These are phyloP conservation scores for Xerus rutilus DNA, from an alignment of 2,797 vertebrate species.

Conservation along the genomic window DNA sequence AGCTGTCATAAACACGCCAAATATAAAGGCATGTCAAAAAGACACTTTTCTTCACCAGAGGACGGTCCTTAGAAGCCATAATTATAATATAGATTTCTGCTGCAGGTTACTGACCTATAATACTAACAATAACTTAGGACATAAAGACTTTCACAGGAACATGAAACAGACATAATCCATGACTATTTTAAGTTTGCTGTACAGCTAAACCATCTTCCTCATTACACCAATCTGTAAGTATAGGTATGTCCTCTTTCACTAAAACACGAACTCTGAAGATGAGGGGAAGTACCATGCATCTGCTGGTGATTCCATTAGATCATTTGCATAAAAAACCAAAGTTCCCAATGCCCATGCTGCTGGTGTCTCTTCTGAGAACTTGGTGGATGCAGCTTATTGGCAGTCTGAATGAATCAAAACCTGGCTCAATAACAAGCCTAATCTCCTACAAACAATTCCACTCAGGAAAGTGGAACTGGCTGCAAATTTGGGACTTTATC, in stretches of 20 bases:
- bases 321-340: slow-evolving; percentile 34
- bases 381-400: slow-evolving; percentile 58
- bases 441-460: slow-evolving; percentile 48
- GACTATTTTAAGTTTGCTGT: slow-evolving; percentile 8
- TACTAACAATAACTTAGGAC: slow-evolving; percentile 45
- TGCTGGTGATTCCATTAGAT: neutral
- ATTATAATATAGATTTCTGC: slow-evolving; percentile 54
- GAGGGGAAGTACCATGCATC: neutral
- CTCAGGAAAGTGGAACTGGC: neutral
- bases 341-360: neutral
- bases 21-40: slow-evolving; percentile 54
- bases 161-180: slow-evolving; percentile 41
- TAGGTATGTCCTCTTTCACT: neutral
- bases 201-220: slow-evolving; percentile 1
- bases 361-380: slow-evolving; percentile 47
- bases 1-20: slow-evolving; percentile 51
- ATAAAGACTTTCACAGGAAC: slow-evolving; percentile 39
- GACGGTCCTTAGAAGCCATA: slow-evolving; percentile 56
- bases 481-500: slow-evolving; percentile 66
- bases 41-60: slow-evolving; percentile 69
- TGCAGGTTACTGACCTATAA: slow-evolving; percentile 49
- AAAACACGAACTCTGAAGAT: slow-evolving; percentile 37
- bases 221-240: neutral
- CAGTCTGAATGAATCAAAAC: slow-evolving; percentile 67
- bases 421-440: slow-evolving; percentile 33